Base-by-base conservation (phyloP, 1,140 invertebrate species). In the Drosophila kanapiae region DNA sequence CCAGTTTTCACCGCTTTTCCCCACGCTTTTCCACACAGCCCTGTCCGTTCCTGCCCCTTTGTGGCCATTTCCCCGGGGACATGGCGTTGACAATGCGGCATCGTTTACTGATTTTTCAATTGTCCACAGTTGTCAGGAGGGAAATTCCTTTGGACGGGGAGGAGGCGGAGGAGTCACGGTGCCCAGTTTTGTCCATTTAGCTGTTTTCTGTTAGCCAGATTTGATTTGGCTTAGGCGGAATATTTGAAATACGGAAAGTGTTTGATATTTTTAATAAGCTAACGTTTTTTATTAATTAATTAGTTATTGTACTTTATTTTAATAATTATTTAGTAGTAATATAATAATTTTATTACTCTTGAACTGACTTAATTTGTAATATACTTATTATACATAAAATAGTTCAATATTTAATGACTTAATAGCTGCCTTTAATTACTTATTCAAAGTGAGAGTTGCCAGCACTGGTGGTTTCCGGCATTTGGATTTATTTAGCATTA, bases 51-150 rank as follows among this genome's bases (percentile, higher is more conserved):
- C 37, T 23, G 23, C 23, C 37, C 11, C 0, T 45, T 42, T 63
- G 35, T 29, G 60, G 65, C 43, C 16, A 27, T 47, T 35, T 38
- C 10, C 27, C 61, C 29, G 1, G 11, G 23, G 40, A 63, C 13
- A 23, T 37, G 35, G 45, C 68, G 70, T 72, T 72, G 69, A 72
- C 69, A 72, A 72, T 75, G 69, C 70, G 70, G 72, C 68, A 47
- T 60, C 43, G 75, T 63, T 63, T 69, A 71, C 76, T 78, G 76
- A 78, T 78, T 78, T 78, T 78, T 78, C 76, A 78, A 78, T 78
- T 78, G 76, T 78, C 29, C 59, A 14, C 45, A 57, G 37, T 13
- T 42, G 63, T 33, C 68, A n/a, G 14, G 6, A 8, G 33, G 69
- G 43, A 45, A 61, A 78, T 62, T 69, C 57, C 62, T 69, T 58